A percentile compares a stretch with the other conserved stretches of the same genome.
Conservation (phyloP, 1,140 invertebrate species). For the Carposina sasakii region DNA sequence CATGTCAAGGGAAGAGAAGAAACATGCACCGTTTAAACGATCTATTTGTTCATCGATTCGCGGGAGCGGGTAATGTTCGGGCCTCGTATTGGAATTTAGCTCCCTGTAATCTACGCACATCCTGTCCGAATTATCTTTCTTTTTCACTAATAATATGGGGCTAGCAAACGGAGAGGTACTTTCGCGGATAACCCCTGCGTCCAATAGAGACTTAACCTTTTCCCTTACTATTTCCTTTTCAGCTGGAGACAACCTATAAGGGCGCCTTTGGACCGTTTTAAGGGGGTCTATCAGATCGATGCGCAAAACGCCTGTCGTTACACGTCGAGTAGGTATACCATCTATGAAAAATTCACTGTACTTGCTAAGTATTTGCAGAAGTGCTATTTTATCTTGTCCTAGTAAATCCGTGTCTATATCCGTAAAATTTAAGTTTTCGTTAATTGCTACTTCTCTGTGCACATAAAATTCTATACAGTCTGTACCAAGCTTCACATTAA, state of each 20-base stretch:
- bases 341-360: constrained; percentile 17
- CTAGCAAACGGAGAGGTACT: constrained; percentile 28
- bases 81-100: constrained; percentile 33
- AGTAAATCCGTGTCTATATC: constrained; percentile 25
- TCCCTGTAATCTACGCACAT: constrained; percentile 14
- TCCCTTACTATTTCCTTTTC: constrained; percentile 22
- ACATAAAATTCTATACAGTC: constrained; percentile 18
- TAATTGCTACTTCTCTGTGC: constrained; percentile 12
- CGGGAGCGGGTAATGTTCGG: constrained; percentile 67
- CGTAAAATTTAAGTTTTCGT: constrained; percentile 12
- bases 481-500: constrained; percentile 20
- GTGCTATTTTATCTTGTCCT: constrained; percentile 12
- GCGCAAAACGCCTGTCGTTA: constrained; percentile 15
- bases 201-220: constrained; percentile 19
- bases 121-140: constrained; percentile 25
- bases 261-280: constrained; percentile 17
- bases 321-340: constrained; percentile 10
- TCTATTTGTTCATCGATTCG: constrained; percentile 64
- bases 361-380: constrained; percentile 17
- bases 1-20: constrained; percentile 42
- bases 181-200: constrained; percentile 17
- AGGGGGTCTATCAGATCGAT: constrained; percentile 20
- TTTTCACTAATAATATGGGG: constrained; percentile 27
- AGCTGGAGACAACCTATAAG: constrained; percentile 16
- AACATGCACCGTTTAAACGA: constrained; percentile 22